These are phyloP conservation scores for Nematostella vectensis DNA, from an alignment of 92 coral and sea anemone species.

Conservation along the genomic window DNA sequence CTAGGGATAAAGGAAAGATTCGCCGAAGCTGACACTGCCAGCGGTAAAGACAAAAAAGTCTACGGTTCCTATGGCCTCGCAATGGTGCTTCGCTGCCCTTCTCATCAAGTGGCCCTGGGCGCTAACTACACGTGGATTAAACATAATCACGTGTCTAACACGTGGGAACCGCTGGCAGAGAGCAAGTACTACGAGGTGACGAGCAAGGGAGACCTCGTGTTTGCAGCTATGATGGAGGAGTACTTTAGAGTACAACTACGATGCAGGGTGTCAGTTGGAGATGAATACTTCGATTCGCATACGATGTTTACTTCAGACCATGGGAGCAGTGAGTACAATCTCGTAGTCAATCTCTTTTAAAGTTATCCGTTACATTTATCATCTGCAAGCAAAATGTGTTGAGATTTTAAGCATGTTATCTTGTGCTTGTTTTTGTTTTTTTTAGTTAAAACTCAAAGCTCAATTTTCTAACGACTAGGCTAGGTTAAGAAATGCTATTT, in stretches of 20 bases:
- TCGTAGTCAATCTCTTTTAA: too few species aligned
- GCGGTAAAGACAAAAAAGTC: too few species aligned
- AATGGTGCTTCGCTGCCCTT: background rate
- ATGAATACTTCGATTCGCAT: background rate
- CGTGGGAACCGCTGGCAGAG: background rate
- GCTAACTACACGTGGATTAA: slow-evolving; percentile 21
- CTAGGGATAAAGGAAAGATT: too few species aligned
- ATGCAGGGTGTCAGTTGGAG: slow-evolving; percentile 15
- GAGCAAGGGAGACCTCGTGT: slow-evolving; percentile 3
- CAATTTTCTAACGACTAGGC: too few species aligned
- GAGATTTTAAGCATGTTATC: too few species aligned
- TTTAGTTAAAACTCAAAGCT: too few species aligned
- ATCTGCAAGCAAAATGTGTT: too few species aligned
- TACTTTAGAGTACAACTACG: background rate
- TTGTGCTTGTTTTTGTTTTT: too few species aligned
- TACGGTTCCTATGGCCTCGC: background rate
- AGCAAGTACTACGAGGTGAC: background rate
- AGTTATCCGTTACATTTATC: too few species aligned
- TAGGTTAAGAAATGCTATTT: too few species aligned
- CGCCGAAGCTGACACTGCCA: too few species aligned
- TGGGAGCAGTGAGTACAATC: slow-evolving; percentile 5
- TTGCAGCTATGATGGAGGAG: background rate
- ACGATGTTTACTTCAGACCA: background rate
- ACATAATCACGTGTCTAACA: background rate
- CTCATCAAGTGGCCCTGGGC: slow-evolving; percentile 4